Evolutionary conservation across 2,797 vertebrate genomes (phyloP).

Genomic region (Chelon auratus): DNA sequence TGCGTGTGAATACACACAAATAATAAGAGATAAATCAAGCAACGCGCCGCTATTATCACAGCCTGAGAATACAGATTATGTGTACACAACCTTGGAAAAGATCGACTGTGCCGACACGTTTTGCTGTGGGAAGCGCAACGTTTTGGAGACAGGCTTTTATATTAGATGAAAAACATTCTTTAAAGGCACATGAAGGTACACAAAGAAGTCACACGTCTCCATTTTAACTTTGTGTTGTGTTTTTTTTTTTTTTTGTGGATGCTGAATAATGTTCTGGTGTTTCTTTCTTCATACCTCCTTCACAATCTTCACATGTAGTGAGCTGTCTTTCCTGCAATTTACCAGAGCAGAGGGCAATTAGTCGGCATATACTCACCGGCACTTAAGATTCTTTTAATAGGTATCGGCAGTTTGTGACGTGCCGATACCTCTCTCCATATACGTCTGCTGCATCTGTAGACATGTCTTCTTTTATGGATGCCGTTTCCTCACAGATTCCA

Average conservation of each 20-base stretch:
- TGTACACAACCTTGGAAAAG: background rate
- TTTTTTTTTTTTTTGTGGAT: conserved; percentile 1
- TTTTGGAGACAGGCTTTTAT: no score
- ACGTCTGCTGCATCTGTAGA: background rate
- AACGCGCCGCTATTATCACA: conserved; percentile 1
- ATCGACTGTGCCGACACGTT: background rate
- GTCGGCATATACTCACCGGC: conserved; percentile 30
- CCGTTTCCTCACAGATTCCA: background rate
- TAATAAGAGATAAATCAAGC: background rate
- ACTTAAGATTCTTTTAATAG: conserved; percentile 4
- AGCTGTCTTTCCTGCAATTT: conserved; percentile 39
- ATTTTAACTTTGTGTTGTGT: conserved; percentile 7
- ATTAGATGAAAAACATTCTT: no score
- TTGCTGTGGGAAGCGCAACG: no score
- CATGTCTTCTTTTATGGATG: background rate
- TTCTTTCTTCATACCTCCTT: conserved; percentile 8
- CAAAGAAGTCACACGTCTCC: no score
- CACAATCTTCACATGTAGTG: conserved; percentile 31
- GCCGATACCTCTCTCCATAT: background rate
- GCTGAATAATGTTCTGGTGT: conserved; percentile 23
- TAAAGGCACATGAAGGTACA: background rate
- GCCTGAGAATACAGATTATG: background rate
- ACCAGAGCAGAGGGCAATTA: conserved; percentile 35
- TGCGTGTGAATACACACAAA: background rate
- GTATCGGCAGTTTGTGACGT: no score